A percentile compares a stretch with the other conserved stretches of the same genome.
phyloP scores from a whole-genome alignment of 2,888 invertebrate species.

The Mayetiola destructor region DNA sequence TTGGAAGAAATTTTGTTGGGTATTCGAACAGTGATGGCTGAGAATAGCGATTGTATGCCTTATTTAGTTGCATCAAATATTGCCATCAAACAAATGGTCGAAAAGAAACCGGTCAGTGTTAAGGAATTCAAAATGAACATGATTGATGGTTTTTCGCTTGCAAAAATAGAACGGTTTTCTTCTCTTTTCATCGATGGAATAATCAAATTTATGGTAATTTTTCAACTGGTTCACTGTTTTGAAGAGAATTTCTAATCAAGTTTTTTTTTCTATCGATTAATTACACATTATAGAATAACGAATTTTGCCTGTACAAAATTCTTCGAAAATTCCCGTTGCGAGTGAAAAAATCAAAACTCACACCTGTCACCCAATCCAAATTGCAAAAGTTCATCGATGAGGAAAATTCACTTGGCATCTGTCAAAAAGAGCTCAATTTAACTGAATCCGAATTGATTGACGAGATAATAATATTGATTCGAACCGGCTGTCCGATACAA shows the following conservation, averaged over 20 bases:
- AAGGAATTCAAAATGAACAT: slow-evolving; percentile 30
- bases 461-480: background rate
- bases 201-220: background rate
- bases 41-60: slow-evolving; percentile 39
- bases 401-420: background rate
- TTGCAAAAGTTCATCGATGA: background rate
- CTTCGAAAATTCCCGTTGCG: background rate
- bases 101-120: slow-evolving; percentile 35
- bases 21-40: slow-evolving; percentile 22
- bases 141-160: slow-evolving; percentile 44
- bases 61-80: slow-evolving; percentile 48
- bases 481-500: background rate
- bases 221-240: background rate
- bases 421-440: background rate
- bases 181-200: slow-evolving; percentile 16
- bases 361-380: background rate
- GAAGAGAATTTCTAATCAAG: background rate
- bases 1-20: slow-evolving; percentile 17
- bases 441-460: background rate
- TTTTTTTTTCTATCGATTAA: background rate
- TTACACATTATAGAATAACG: background rate
- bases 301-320: background rate
- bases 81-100: slow-evolving; percentile 41
- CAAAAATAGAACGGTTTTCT: slow-evolving; percentile 43
- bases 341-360: background rate